Percentiles rank a stretch among this genome's conserved stretches.
phyloP scores from a whole-genome alignment of 1,140 invertebrate genomes.

The Drosophila mojavensis region DNA sequence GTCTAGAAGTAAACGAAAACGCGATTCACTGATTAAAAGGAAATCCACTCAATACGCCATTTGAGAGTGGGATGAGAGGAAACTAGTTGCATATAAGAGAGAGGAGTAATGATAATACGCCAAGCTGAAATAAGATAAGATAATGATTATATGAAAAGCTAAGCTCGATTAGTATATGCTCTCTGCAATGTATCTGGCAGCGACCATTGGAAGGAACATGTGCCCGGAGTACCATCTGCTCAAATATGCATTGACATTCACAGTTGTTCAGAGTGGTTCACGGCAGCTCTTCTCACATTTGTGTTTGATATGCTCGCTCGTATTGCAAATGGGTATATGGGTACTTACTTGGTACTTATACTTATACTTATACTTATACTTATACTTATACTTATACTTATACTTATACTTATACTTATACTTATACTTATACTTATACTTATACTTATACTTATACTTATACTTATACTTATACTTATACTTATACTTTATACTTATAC shows the following conservation, averaged over 20 bases:
- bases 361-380: too few relatives aligned
- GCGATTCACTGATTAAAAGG: too few relatives aligned
- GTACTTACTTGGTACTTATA: too few relatives aligned
- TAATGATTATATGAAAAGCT: constrained; percentile 5
- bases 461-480: too few relatives aligned
- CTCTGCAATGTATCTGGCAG: constrained; percentile 4
- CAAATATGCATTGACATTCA: constrained; percentile 44
- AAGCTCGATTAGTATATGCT: neutral
- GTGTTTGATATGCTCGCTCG: neutral
- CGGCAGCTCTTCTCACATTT: constrained; percentile 9
- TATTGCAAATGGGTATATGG: too few relatives aligned
- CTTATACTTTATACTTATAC: too few relatives aligned
- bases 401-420: too few relatives aligned
- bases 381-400: too few relatives aligned
- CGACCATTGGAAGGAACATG: neutral
- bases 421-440: neutral
- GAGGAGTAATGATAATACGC: neutral
- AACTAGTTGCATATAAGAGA: neutral
- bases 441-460: too few relatives aligned
- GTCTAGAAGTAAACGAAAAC: too few relatives aligned
- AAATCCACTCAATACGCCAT: too few relatives aligned
- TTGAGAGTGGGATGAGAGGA: too few relatives aligned
- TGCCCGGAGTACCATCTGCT: constrained; percentile 13
- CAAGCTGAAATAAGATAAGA: neutral
- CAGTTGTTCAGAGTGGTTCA: constrained; percentile 15